Evolutionary conservation across 2,888 invertebrate species (phyloP), one percentile per base, ranked within the genome.

Genomic region (Blera fallax): DNA sequence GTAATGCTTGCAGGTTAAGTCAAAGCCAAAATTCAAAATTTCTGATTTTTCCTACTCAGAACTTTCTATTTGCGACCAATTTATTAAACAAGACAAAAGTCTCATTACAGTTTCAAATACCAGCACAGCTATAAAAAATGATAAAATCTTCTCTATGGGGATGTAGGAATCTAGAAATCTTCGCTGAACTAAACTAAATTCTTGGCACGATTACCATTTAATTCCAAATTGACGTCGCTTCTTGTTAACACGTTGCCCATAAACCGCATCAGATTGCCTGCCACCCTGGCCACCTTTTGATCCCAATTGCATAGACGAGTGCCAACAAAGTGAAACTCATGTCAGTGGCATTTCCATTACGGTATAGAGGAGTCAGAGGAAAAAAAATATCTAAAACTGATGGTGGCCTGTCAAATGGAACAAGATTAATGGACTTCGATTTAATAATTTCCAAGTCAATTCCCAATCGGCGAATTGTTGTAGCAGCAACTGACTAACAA

Each of bases 361-460:
- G n/a, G 29, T 18, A 40, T 24, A 16, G 11, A 58, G 18, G 50
- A 45, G 18, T 10, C 50, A 32, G 48, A 27, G 14, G n/a, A 32
- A 43, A 43, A 4, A 11, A 56, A 32, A 54, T 43, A 29, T 84
- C 81, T 76, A 69, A 76, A 84, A 82, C 84, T 81, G 87, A 87
- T 78, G 84, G 67, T 80, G 64, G 76, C 65, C 82, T 80, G 87
- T 85, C 88, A 87, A 82, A 67, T 73, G 69, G 73, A 87, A 80
- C 62, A 87, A 87, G 88, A 88, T 87, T 88, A 87, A 88, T 88
- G 87, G 77, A 81, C 78, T 87, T 79, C 72, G 79, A 72, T 80
- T 84, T 80, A 72, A 87, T 79, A 78, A 83, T 74, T 87, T 73
- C 69, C 69, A 78, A 78, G 56, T 74, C 62, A 73, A 76, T 76